Conservation (phyloP, 2,113 vertebrate genomes). For the Stictonetta naevosa region DNA sequence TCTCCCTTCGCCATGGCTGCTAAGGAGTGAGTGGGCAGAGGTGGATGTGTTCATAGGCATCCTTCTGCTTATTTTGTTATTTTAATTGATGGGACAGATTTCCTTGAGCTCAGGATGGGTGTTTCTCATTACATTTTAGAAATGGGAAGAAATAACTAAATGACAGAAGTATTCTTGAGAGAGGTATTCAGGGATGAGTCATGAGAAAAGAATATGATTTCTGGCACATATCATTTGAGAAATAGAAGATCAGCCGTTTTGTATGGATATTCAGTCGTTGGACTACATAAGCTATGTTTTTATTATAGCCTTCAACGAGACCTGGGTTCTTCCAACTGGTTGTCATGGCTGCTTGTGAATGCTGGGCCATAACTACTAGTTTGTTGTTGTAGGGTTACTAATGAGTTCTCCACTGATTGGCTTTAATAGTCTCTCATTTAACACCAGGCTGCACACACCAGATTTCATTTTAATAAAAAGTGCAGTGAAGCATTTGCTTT, state of each 20-base stretch:
- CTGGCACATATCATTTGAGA: slow-evolving; percentile 7
- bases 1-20: slow-evolving; percentile 4
- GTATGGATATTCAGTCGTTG: slow-evolving; percentile 1
- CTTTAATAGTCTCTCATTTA: slow-evolving; percentile 72
- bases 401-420: slow-evolving; percentile 66
- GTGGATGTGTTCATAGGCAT: slow-evolving; percentile 40
- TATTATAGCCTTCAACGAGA: slow-evolving; percentile 17
- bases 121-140: slow-evolving; percentile 45
- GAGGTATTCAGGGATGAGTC: slow-evolving; percentile 44
- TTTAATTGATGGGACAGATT: slow-evolving; percentile 54
- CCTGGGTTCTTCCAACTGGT: slow-evolving; percentile 14
- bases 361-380: slow-evolving; percentile 41
- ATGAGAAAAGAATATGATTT: slow-evolving; percentile 45
- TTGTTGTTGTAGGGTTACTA: slow-evolving; percentile 66
- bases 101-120: slow-evolving; percentile 17
- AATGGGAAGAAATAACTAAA: slow-evolving; percentile 39
- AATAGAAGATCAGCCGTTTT: slow-evolving; percentile 1
- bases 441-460: slow-evolving; percentile 53
- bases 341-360: slow-evolving; percentile 60
- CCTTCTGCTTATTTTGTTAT: slow-evolving; percentile 49
- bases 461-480: slow-evolving; percentile 70
- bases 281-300: slow-evolving; percentile 11
- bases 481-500: slow-evolving; percentile 59
- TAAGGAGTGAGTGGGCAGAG: slow-evolving; percentile 29
- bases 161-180: slow-evolving; percentile 41